phyloP scores from a whole-genome alignment of 2,797 vertebrate species.

The Fistularia commersonii region DNA sequence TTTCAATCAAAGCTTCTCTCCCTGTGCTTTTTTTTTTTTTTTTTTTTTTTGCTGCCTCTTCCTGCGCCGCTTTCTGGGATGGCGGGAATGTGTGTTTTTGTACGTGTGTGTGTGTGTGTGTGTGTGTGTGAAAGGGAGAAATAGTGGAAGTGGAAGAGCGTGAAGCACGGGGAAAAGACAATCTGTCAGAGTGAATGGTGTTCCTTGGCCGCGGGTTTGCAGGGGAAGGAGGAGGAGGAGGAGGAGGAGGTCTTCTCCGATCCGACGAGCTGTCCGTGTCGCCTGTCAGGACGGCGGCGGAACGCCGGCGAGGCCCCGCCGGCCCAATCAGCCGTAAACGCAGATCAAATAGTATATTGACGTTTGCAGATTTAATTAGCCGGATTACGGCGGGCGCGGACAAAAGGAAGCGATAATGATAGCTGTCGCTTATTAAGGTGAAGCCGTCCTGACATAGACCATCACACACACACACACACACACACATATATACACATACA shows the following conservation, averaged over 20 bases:
- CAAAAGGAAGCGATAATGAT: constrained; percentile 60
- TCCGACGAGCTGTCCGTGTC: constrained; percentile 34
- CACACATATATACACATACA: constrained; percentile 1
- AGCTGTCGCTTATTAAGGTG: constrained; percentile 52
- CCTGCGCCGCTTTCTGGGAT: constrained; percentile 10
- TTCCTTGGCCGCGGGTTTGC: constrained; percentile 44
- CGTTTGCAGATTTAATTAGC: constrained; percentile 55
- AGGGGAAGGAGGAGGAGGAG: no score
- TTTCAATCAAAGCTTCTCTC: constrained; percentile 46
- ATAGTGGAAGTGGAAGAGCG: constrained; percentile 8
- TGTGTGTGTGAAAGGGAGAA: no score
- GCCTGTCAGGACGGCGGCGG: constrained; percentile 33
- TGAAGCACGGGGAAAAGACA: constrained; percentile 21
- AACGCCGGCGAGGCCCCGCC: constrained; percentile 19
- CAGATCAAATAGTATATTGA: constrained; percentile 57
- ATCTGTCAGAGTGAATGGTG: constrained; percentile 35
- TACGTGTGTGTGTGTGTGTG: no score
- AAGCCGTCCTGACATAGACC: constrained; percentile 50
- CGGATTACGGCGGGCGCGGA: constrained; percentile 38
- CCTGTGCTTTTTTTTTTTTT: no score
- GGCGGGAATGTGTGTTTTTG: constrained; percentile 24
- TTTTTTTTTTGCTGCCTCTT: constrained; percentile 20
- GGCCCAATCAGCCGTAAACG: constrained; percentile 34
- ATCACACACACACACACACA: constrained; percentile 20
- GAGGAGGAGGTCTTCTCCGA: constrained; percentile 8